Conservation (phyloP, 2,113 vertebrate species). For the Castor canadensis region DNA sequence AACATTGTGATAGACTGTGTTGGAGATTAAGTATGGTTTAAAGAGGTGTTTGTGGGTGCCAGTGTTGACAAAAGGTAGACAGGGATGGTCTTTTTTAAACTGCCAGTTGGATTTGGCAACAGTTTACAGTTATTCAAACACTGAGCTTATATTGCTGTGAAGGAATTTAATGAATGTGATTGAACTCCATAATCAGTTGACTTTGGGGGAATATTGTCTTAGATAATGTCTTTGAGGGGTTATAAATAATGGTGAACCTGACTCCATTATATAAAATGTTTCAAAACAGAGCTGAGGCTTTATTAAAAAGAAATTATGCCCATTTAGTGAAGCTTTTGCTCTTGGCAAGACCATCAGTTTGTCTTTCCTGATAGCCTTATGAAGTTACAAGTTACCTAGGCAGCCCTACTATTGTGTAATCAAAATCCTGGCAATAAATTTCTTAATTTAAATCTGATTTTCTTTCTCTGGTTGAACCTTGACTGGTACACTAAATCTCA, state of each 20-base stretch:
- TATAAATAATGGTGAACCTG: not conserved
- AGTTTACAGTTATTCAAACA: not conserved
- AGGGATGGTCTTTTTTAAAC: not conserved
- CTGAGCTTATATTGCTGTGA: not conserved
- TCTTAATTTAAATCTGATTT: not conserved
- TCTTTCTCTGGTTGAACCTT: not conserved
- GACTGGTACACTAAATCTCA: not conserved
- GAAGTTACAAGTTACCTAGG: not conserved
- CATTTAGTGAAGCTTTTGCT: not conserved
- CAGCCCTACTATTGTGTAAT: not conserved
- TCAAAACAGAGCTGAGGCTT: not conserved
- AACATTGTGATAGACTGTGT: not conserved
- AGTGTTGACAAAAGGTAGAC: not conserved
- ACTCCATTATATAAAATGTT: not conserved
- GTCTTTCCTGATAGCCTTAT: not conserved
- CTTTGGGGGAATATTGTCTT: not conserved
- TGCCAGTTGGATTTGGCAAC: not conserved
- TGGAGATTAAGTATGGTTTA: not conserved
- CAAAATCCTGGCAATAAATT: not conserved
- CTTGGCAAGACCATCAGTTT: not conserved
- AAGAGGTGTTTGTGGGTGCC: not conserved
- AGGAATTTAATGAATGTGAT: not conserved
- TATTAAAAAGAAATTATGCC: not conserved
- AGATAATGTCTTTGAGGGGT: not conserved
- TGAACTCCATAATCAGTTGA: not conserved